Base-by-base conservation (phyloP, 1,140 invertebrate genomes). In the Habropoda laboriosa region DNA sequence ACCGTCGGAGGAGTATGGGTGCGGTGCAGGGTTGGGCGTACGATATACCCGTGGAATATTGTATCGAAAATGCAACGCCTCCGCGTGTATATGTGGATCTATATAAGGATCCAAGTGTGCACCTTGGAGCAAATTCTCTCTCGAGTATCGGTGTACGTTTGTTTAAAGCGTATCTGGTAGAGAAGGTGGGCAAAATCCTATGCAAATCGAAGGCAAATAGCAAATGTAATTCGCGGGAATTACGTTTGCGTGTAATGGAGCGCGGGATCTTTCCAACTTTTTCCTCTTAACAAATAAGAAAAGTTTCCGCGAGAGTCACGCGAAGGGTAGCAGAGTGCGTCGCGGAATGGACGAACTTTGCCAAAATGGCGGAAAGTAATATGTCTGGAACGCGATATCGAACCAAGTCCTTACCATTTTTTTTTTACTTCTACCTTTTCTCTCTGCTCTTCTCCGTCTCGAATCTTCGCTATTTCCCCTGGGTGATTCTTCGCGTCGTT, bases 281-380 rank as follows among this genome's bases (percentile, higher is more conserved):
- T 13, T 30, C 0, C 1, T 8, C 10, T 35, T 68, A 76, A 76
- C 45, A 76, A 76, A 67, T 57, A 68, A 45, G 74, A 58, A 76
- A 68, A 76, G 51, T 76, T 76, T 27, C 16, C 6, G 57, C 24
- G 27, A 35, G 30, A 3, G 35, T 4, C 32, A 53, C 24, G n/a
- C 47, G 18, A n/a, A 21, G 1, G n/a, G n/a, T n/a, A n/a, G n/a
- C n/a, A 21, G 0, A 8, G 12, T 21, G 32, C 47, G 13, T 51
- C 30, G 0, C 21, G 16, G 42, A 47, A 49, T 38, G 27, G 57
- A 47, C 6, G 6, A 61, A 73, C 13, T 61, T 73, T 49, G 18
- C 3, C 0, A 13, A 61, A 73, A 30, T 10, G 16, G 10, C 13
- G 27, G 32, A 47, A 38, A 73, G 16, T 40, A 38, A 73, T 73